A percentile compares a stretch with the other conserved stretches of the same genome.
Conservation (phyloP, 1,140 invertebrate species). For the Belonocnema kinseyi region DNA sequence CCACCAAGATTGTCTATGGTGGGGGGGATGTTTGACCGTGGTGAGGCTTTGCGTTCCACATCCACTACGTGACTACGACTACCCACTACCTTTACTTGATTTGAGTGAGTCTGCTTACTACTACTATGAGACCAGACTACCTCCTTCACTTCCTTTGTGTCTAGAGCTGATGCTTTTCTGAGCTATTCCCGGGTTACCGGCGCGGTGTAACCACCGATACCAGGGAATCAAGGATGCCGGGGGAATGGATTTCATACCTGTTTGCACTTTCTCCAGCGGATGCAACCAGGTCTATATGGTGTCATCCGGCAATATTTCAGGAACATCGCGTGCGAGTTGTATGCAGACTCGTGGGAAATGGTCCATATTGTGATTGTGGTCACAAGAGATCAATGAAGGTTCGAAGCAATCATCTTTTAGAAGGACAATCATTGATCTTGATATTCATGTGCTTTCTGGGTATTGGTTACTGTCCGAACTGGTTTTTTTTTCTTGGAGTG, state of each 20-base stretch:
- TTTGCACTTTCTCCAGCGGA: slow-evolving; percentile 18
- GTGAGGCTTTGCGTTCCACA: slow-evolving; percentile 35
- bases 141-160: background rate
- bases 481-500: no score
- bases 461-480: no score
- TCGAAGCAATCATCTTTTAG: background rate
- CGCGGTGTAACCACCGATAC: background rate
- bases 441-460: background rate
- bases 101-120: background rate
- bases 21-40: slow-evolving; percentile 31
- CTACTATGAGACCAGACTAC: background rate
- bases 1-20: background rate
- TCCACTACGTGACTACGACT: slow-evolving; percentile 44
- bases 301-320: slow-evolving; percentile 15
- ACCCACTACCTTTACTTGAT: background rate
- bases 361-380: background rate
- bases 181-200: slow-evolving; percentile 6
- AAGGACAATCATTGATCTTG: background rate
- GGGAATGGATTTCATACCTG: slow-evolving; percentile 3
- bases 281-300: background rate
- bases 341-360: slow-evolving; percentile 31
- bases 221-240: background rate
- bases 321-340: background rate
- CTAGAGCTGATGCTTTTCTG: slow-evolving; percentile 11
- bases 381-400: background rate